Conservation (phyloP, 2,113 vertebrate species). For the Apodemus sylvaticus region DNA sequence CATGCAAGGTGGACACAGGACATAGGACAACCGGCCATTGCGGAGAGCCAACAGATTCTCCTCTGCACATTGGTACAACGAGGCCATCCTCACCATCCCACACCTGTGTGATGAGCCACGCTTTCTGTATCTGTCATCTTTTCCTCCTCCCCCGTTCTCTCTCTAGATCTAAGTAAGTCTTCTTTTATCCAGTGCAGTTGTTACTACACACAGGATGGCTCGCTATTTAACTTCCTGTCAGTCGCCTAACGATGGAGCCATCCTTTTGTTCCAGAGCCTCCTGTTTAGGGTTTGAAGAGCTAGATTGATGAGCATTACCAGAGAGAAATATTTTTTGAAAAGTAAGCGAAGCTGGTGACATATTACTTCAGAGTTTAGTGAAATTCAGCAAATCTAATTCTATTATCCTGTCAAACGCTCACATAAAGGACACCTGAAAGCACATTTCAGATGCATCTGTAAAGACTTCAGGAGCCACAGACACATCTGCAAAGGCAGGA, state of each 20-base stretch:
- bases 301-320: conserved; percentile 76
- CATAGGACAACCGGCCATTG: background rate
- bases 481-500: conserved; percentile 65
- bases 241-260: conserved; percentile 67
- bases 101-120: background rate
- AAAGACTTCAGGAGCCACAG: conserved; percentile 61
- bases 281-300: conserved; percentile 69
- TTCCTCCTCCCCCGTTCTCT: background rate
- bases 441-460: conserved; percentile 75
- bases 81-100: background rate
- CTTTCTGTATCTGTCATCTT: background rate
- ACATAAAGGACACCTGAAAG: conserved; percentile 70
- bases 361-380: conserved; percentile 80
- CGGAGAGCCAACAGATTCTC: background rate
- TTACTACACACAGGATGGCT: conserved; percentile 30
- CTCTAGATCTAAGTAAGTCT: conserved; percentile 38
- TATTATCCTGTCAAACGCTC: conserved; percentile 80
- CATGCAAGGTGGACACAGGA: background rate
- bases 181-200: conserved; percentile 59
- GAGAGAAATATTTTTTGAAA: conserved; percentile 81
- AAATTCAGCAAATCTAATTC: conserved; percentile 82
- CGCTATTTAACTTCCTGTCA: conserved; percentile 75
- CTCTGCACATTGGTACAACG: no score
- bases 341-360: conserved; percentile 81
- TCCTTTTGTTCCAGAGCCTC: conserved; percentile 74